These are phyloP conservation scores for Polypedilum vanderplanki DNA, from an alignment of 1,140 invertebrate genomes.

Conservation along the genomic window DNA sequence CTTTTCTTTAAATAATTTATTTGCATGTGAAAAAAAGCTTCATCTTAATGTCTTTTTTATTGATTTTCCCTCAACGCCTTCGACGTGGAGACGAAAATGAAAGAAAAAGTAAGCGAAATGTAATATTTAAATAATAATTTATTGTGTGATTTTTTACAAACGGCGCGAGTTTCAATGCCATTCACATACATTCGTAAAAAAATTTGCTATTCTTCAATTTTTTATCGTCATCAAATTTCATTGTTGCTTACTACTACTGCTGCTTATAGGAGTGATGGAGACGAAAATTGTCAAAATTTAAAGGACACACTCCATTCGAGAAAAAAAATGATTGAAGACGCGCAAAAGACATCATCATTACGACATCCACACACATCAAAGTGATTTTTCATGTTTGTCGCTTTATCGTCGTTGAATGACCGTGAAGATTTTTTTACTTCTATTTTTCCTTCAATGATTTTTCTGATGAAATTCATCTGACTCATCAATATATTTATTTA, in stretches of 20 bases:
- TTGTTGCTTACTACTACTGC: too few species aligned
- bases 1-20: constrained; percentile 20
- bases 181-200: not conserved
- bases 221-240: constrained; percentile 10
- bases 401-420: not conserved
- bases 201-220: not conserved
- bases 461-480: not conserved
- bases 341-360: not conserved
- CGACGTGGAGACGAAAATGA: not conserved
- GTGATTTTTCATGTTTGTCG: constrained; percentile 21
- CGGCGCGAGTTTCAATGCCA: not conserved
- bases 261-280: not conserved
- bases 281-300: not conserved
- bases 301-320: not conserved
- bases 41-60: constrained; percentile 19
- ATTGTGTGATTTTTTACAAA: constrained; percentile 19
- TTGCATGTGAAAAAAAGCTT: constrained; percentile 5
- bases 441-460: not conserved
- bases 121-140: constrained; percentile 20
- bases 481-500: not conserved
- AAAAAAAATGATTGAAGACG: not conserved
- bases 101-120: not conserved
- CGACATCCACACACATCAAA: constrained; percentile 17
- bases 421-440: not conserved
- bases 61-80: constrained; percentile 16